Evolutionary conservation across 2,888 invertebrate genomes (phyloP).

Genomic region (Pocota personata): DNA sequence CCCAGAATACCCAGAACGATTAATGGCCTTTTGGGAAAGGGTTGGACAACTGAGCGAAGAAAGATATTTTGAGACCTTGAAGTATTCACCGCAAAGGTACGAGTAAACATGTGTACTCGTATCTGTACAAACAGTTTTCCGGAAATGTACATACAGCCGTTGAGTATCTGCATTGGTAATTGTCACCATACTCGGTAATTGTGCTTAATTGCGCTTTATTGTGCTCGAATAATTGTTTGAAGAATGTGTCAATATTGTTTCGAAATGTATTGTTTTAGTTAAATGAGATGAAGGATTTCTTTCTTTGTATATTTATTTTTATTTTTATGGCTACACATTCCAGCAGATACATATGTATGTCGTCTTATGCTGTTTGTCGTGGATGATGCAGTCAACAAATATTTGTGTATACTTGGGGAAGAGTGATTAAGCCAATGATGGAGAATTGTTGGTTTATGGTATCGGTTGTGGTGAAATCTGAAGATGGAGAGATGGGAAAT

Average conservation of each 20-base stretch:
- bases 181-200: conserved; percentile 37
- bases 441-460: not conserved
- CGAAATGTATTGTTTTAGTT: conserved; percentile 39
- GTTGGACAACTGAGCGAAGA: not conserved
- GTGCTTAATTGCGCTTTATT: conserved; percentile 60
- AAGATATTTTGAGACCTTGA: conserved; percentile 28
- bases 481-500: not conserved
- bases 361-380: conserved; percentile 6
- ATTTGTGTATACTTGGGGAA: conserved; percentile 34
- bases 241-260: conserved; percentile 59
- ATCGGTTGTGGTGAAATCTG: conserved; percentile 8
- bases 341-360: not conserved
- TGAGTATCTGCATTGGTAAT: conserved; percentile 44
- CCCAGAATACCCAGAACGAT: not conserved
- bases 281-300: conserved; percentile 21
- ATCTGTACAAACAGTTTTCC: conserved; percentile 42
- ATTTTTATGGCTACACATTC: conserved; percentile 22
- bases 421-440: conserved; percentile 31
- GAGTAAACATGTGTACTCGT: conserved; percentile 39
- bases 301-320: not conserved
- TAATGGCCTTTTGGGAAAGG: not conserved
- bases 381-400: conserved; percentile 45
- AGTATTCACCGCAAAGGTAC: conserved; percentile 20
- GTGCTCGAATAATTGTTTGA: conserved; percentile 49
- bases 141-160: conserved; percentile 39